A percentile compares a stretch with the other conserved stretches of the same genome.
Conservation (phyloP, 2,113 vertebrate genomes). For the Planiliza haematocheilus region DNA sequence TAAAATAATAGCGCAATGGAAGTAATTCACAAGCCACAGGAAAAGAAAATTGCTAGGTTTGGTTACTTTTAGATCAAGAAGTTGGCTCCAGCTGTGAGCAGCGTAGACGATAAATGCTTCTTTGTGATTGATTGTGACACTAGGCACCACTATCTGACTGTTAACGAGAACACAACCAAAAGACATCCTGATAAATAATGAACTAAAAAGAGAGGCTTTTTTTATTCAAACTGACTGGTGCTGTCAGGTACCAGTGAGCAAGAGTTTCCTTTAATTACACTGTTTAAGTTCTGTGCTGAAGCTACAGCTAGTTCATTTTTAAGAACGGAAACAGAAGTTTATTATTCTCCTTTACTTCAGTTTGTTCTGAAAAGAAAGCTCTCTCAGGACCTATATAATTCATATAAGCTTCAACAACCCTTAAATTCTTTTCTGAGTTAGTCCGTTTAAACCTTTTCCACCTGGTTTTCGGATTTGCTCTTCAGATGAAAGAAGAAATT, state of each 20-base stretch:
- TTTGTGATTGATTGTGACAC: constrained; percentile 1
- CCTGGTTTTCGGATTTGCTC: no score
- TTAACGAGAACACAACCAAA: constrained; percentile 26
- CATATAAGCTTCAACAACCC: no score
- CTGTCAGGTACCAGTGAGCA: constrained; percentile 20
- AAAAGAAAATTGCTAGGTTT: background rate
- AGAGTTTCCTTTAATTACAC: constrained; percentile 20
- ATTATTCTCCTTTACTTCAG: background rate
- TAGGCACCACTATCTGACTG: constrained; percentile 1
- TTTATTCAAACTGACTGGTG: constrained; percentile 10
- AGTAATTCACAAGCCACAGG: background rate
- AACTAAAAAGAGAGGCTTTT: constrained; percentile 20
- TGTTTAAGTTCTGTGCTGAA: background rate
- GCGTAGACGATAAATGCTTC: constrained; percentile 5
- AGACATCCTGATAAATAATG: constrained; percentile 15
- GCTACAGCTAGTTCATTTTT: background rate
- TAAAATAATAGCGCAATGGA: background rate
- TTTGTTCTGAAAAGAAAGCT: background rate
- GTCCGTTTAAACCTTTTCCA: no score
- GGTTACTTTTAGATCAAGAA: constrained; percentile 1
- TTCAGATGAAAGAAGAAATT: no score
- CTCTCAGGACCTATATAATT: no score
- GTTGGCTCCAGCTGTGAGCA: constrained; percentile 13
- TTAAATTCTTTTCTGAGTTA: no score
- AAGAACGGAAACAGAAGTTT: no score